phyloP scores from a whole-genome alignment of 1,140 invertebrate species.

The Brachionus plicatilis region DNA sequence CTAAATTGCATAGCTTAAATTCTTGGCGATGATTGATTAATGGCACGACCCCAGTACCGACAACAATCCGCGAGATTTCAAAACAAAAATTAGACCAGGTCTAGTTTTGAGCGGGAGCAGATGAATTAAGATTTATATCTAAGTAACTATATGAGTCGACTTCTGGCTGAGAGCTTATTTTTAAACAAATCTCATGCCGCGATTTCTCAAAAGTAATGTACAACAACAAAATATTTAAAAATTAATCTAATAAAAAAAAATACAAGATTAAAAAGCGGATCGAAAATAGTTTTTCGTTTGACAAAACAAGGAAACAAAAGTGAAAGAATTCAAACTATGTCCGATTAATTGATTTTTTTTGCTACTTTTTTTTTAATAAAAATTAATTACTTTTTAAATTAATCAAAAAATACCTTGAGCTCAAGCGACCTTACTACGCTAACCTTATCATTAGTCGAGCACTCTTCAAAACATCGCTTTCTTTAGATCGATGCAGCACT shows the following conservation, averaged over 20 bases:
- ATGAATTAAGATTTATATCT: background rate
- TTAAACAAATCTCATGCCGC: background rate
- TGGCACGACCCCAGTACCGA: background rate
- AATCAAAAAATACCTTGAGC: slow-evolving; percentile 24
- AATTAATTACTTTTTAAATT: slow-evolving; percentile 32
- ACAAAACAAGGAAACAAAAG: background rate
- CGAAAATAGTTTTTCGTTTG: background rate
- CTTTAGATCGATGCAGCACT: background rate
- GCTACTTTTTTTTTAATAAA: background rate
- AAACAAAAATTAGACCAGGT: background rate
- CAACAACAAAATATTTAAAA: background rate
- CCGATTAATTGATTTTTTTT: background rate
- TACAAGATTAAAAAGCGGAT: background rate
- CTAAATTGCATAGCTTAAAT: background rate
- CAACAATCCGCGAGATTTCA: background rate
- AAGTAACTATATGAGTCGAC: background rate
- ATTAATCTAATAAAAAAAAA: background rate
- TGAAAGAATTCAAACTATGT: slow-evolving; percentile 12
- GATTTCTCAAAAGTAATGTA: background rate
- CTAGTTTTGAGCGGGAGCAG: background rate
- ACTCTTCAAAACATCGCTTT: background rate
- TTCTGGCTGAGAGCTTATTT: background rate
- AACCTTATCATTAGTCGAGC: background rate
- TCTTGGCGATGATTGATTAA: background rate
- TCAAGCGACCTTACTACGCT: background rate